phyloP scores from a whole-genome alignment of 1,140 invertebrate species.

The Pentalonia nigronervosa region DNA sequence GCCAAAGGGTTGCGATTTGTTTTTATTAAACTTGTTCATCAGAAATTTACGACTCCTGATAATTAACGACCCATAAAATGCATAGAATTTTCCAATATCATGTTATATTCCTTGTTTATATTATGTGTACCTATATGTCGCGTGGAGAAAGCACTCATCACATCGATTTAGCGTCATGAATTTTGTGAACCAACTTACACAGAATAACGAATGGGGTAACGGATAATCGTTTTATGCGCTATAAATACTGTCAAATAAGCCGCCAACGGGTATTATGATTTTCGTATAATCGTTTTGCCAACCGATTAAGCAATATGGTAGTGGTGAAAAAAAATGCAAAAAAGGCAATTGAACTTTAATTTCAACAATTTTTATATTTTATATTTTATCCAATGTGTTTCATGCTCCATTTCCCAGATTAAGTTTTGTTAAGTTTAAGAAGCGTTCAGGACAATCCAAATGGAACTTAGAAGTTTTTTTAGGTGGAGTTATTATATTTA shows the following conservation, averaged over 20 bases:
- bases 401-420: background rate
- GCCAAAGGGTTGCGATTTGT: background rate
- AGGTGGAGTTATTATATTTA: background rate
- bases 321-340: background rate
- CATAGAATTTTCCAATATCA: too few relatives aligned
- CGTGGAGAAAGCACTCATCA: background rate
- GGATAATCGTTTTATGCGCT: background rate
- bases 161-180: conserved; percentile 11
- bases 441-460: background rate
- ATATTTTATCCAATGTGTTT: background rate
- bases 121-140: background rate
- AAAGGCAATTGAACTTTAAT: background rate
- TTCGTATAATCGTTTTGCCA: background rate
- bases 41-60: background rate
- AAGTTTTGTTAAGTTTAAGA: background rate
- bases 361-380: background rate
- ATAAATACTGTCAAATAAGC: conserved; percentile 21
- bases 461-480: background rate
- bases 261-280: background rate
- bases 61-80: conserved; percentile 1
- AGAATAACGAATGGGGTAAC: background rate
- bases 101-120: background rate
- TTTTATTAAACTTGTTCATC: conserved; percentile 13
- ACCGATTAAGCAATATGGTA: background rate
- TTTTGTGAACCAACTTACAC: background rate